Evolutionary conservation across 2,888 invertebrate genomes (phyloP).

Genomic region (Cryptus viduatorius): DNA sequence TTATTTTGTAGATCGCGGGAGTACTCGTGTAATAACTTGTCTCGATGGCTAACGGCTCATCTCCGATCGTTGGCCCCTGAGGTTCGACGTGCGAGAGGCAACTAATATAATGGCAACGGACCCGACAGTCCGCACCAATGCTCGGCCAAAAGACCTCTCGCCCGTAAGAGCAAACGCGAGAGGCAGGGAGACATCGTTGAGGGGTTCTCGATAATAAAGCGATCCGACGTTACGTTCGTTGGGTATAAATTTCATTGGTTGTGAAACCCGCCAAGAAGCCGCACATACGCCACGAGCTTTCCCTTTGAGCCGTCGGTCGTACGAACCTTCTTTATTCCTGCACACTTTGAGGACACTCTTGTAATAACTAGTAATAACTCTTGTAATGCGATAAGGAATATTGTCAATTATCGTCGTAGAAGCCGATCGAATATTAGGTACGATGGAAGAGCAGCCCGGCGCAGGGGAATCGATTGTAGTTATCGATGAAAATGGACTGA

Average conservation of each 20-base stretch:
- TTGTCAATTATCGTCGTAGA: neutral
- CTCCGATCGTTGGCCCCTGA: conserved; percentile 21
- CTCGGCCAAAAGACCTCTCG: no score
- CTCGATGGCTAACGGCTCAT: conserved; percentile 52
- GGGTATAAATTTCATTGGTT: conserved; percentile 69
- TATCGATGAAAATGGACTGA: neutral
- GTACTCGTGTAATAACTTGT: conserved; percentile 61
- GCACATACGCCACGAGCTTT: conserved; percentile 69
- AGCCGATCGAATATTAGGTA: neutral
- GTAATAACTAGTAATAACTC: no score
- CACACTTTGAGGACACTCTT: conserved; percentile 16
- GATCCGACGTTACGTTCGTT: conserved; percentile 69
- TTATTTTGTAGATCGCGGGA: conserved; percentile 48
- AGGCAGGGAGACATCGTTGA: conserved; percentile 43
- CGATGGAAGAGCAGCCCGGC: conserved; percentile 24
- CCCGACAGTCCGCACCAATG: no score
- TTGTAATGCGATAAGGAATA: neutral
- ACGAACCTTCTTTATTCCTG: conserved; percentile 17
- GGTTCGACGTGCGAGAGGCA: conserved; percentile 51
- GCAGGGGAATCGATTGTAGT: neutral
- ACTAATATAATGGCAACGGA: no score
- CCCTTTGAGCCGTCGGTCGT: conserved; percentile 49
- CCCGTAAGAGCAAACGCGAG: no score
- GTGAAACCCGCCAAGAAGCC: conserved; percentile 72
- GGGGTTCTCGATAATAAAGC: conserved; percentile 68